Evolutionary conservation across 2,113 vertebrate species (phyloP).

Genomic region (Xiphorhynchus elegans): DNA sequence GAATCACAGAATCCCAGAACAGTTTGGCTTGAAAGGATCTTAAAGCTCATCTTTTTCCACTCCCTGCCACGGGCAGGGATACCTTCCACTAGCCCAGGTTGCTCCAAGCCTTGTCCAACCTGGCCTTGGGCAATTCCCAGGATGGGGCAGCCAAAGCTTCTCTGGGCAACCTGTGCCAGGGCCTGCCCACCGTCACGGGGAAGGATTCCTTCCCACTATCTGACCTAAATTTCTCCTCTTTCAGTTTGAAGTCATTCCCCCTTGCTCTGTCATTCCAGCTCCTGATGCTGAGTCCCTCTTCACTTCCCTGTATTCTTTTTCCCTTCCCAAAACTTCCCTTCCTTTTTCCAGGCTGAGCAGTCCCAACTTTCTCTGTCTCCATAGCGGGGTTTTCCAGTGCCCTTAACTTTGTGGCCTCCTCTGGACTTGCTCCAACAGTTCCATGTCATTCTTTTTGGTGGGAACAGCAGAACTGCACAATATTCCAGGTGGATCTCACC

Average conservation of each 20-base stretch:
- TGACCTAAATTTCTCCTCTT: neutral
- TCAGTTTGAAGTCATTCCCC: neutral
- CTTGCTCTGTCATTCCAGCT: neutral
- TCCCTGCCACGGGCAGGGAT: neutral
- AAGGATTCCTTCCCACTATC: neutral
- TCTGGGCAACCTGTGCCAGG: neutral
- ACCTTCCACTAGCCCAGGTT: neutral
- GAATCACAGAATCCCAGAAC: neutral
- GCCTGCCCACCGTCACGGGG: neutral
- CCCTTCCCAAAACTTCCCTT: neutral
- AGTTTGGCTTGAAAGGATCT: neutral
- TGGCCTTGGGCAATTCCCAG: neutral
- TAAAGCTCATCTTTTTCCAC: fast-evolving
- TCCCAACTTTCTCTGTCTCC: neutral
- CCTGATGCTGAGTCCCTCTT: neutral
- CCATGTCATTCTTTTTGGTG: fast-evolving
- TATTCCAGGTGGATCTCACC: neutral
- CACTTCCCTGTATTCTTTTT: neutral
- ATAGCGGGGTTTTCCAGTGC: neutral
- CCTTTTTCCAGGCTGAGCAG: neutral
- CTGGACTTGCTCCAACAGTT: neutral
- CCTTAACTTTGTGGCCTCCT: neutral
- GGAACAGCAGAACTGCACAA: neutral
- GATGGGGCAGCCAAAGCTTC: neutral
- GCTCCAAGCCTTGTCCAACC: neutral